These are phyloP conservation scores for Drosophila rhopaloa DNA, from an alignment of 1,140 invertebrate genomes.

Conservation along the genomic window DNA sequence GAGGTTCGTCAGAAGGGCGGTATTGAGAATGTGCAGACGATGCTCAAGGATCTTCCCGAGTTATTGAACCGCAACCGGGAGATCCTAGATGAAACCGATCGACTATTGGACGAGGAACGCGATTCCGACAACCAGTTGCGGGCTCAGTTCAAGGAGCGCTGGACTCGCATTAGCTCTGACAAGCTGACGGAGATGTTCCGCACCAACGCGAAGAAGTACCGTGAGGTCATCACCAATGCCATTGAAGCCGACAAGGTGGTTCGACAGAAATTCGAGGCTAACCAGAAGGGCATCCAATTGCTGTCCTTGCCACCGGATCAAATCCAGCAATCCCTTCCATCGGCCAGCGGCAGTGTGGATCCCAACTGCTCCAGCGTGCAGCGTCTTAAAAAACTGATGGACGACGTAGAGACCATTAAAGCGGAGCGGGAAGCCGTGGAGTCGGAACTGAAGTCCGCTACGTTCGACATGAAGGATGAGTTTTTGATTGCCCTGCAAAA, in stretches of 20 bases:
- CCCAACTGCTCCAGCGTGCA: slow-evolving; percentile 87
- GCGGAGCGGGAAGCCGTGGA: slow-evolving; percentile 95
- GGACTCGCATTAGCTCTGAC: slow-evolving; percentile 95
- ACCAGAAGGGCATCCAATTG: slow-evolving; percentile 92
- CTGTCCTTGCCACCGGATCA: slow-evolving; percentile 90
- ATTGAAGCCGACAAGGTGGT: slow-evolving; percentile 91
- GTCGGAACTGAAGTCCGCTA: slow-evolving; percentile 92
- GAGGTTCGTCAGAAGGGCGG: slow-evolving; percentile 90
- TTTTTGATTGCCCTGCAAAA: slow-evolving; percentile 92
- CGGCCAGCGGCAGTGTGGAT: slow-evolving; percentile 85
- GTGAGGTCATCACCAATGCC: slow-evolving; percentile 96
- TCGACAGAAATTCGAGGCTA: slow-evolving; percentile 93
- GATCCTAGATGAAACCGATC: slow-evolving; percentile 96
- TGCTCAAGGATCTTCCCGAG: slow-evolving; percentile 94
- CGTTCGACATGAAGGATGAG: slow-evolving; percentile 93
- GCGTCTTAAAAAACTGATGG: slow-evolving; percentile 92
- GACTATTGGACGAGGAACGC: slow-evolving; percentile 96
- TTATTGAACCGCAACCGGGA: slow-evolving; percentile 96
- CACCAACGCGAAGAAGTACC: slow-evolving; percentile 95
- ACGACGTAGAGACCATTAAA: slow-evolving; percentile 94
- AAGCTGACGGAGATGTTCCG: slow-evolving; percentile 95
- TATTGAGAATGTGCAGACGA: slow-evolving; percentile 86
- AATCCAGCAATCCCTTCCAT: slow-evolving; percentile 88
- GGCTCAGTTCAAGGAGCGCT: slow-evolving; percentile 95
- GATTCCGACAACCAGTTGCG: slow-evolving; percentile 95